Percentiles rank a stretch among this genome's conserved stretches.
These are phyloP conservation scores for Melinopterus prodromus DNA, from an alignment of 2,888 invertebrate genomes.

Conservation along the genomic window DNA sequence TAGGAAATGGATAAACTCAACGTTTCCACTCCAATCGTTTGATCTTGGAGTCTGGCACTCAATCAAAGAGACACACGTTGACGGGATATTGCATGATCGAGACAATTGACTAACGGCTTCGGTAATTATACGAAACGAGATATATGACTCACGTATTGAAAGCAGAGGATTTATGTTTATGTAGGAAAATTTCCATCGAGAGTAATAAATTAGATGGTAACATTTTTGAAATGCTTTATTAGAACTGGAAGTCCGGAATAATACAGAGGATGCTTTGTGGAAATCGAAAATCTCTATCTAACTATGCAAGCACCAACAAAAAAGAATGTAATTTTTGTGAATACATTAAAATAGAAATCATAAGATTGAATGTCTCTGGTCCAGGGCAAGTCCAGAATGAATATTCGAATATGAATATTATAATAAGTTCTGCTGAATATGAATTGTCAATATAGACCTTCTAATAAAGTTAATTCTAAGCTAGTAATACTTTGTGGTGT, in stretches of 20 bases:
- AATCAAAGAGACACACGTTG: background rate
- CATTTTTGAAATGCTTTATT: background rate
- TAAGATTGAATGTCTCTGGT: no score
- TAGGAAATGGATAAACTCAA: background rate
- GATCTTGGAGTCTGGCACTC: background rate
- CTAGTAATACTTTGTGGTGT: no score
- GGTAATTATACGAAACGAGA: background rate
- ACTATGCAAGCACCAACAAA: no score
- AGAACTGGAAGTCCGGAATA: background rate
- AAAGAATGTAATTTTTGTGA: no score
- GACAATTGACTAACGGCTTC: background rate
- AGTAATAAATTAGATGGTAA: background rate
- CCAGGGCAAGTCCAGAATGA: no score
- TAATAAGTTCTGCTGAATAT: no score
- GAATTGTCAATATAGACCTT: no score
- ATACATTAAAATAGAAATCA: no score
- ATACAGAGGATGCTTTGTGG: no score
- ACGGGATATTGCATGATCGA: background rate
- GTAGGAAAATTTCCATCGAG: background rate
- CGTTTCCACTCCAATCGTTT: background rate
- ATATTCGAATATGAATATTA: no score
- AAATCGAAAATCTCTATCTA: no score
- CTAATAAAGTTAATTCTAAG: no score
- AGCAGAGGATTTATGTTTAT: background rate
- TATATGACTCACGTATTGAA: background rate